Conservation (phyloP, 2,888 invertebrate genomes). For the Conus canariensis region DNA sequence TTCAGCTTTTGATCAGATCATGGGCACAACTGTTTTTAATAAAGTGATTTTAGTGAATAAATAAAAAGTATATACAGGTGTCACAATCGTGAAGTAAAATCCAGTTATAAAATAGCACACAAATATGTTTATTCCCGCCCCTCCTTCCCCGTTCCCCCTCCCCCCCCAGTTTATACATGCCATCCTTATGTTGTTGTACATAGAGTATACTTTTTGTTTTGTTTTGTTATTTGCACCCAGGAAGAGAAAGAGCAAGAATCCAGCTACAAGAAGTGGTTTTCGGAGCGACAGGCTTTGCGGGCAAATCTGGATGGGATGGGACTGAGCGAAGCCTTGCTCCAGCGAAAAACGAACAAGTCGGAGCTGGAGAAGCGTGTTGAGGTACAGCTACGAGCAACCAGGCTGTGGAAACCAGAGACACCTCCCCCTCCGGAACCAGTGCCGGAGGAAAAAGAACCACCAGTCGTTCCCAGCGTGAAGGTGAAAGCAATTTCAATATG, state of each 20-base stretch:
- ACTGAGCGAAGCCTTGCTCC: constrained; percentile 69
- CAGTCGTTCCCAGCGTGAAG: constrained; percentile 55
- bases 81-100: background rate
- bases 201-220: background rate
- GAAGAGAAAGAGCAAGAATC: constrained; percentile 54
- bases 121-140: too few relatives aligned
- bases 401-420: constrained; percentile 49
- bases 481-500: background rate
- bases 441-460: constrained; percentile 50
- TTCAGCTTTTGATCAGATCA: too few relatives aligned
- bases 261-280: constrained; percentile 70
- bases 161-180: too few relatives aligned
- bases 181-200: too few relatives aligned
- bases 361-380: constrained; percentile 70
- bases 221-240: background rate
- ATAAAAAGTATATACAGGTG: too few relatives aligned
- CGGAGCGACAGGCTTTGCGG: constrained; percentile 69
- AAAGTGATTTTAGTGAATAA: too few relatives aligned
- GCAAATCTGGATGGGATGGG: constrained; percentile 71
- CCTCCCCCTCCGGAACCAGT: constrained; percentile 48
- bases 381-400: constrained; percentile 51
- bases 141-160: too few relatives aligned
- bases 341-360: constrained; percentile 72
- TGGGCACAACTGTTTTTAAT: too few relatives aligned
- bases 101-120: too few relatives aligned